These are phyloP conservation scores for Delphinapterus leucas DNA, from an alignment of 2,113 vertebrate species.

Conservation along the genomic window DNA sequence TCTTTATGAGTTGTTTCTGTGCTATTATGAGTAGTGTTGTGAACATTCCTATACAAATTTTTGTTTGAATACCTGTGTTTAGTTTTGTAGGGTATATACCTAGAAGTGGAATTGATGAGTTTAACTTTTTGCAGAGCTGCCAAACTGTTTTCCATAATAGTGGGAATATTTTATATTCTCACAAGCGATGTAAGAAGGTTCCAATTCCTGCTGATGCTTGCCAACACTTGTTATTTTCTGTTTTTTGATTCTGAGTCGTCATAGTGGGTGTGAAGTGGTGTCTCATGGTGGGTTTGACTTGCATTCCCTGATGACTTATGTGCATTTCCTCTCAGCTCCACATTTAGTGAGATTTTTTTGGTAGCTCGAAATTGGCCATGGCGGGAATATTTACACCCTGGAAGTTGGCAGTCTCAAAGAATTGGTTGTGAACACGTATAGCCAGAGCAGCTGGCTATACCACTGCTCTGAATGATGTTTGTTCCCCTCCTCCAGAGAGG, in stretches of 20 bases:
- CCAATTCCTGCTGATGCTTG: background rate
- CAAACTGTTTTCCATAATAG: background rate
- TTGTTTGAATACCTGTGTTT: background rate
- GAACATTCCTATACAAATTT: background rate
- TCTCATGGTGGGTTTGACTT: background rate
- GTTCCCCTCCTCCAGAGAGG: background rate
- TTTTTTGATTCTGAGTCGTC: background rate
- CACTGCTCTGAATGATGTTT: background rate
- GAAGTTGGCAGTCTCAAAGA: background rate
- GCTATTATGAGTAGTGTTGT: background rate
- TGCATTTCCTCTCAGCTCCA: background rate
- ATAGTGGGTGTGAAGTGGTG: background rate
- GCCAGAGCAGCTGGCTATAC: background rate
- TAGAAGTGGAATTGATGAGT: background rate
- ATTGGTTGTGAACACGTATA: background rate
- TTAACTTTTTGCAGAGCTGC: background rate
- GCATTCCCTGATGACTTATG: background rate
- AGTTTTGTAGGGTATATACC: background rate
- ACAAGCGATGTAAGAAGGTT: background rate
- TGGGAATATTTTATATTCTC: background rate
- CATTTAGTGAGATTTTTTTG: background rate
- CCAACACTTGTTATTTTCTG: background rate
- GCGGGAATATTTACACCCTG: background rate
- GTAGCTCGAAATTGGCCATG: background rate
- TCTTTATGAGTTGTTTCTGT: background rate